These are phyloP conservation scores for Xiphydria camelus DNA, from an alignment of 2,888 invertebrate species.

Conservation along the genomic window DNA sequence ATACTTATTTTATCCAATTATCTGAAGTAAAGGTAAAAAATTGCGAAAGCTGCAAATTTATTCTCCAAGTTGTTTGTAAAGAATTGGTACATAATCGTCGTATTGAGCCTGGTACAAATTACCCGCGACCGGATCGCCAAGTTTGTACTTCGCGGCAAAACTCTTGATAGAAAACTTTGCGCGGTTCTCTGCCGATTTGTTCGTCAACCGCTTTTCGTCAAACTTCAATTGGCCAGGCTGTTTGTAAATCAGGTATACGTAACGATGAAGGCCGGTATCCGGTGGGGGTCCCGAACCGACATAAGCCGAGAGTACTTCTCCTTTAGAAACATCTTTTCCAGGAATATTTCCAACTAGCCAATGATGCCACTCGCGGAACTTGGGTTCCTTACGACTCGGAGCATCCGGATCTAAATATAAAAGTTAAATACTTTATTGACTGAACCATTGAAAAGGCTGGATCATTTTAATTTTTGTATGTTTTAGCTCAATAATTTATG, in stretches of 20 bases:
- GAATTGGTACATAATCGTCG: slow-evolving; percentile 84
- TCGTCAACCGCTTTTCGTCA: slow-evolving; percentile 62
- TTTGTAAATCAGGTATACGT: slow-evolving; percentile 77
- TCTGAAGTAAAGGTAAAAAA: neutral
- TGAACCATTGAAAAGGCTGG: too few species aligned
- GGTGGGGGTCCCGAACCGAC: slow-evolving; percentile 84
- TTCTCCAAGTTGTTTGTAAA: slow-evolving; percentile 79
- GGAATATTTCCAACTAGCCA: slow-evolving; percentile 90
- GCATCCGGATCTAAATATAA: slow-evolving; percentile 79
- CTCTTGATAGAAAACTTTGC: slow-evolving; percentile 68
- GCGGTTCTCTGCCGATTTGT: slow-evolving; percentile 62
- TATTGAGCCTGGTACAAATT: slow-evolving; percentile 87
- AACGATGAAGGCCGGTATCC: slow-evolving; percentile 76
- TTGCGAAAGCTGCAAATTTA: slow-evolving; percentile 49
- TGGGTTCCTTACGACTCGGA: slow-evolving; percentile 80
- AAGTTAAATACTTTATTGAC: neutral
- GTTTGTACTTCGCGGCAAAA: slow-evolving; percentile 79
- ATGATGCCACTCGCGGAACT: slow-evolving; percentile 85
- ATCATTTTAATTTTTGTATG: too few species aligned
- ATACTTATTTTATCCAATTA: neutral
- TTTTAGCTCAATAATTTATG: too few species aligned
- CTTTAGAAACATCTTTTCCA: slow-evolving; percentile 68
- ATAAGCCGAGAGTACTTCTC: slow-evolving; percentile 77
- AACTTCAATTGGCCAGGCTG: slow-evolving; percentile 66
- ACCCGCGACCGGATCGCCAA: slow-evolving; percentile 82